phyloP scores from a whole-genome alignment of 1,140 invertebrate species.

The Manduca sexta region DNA sequence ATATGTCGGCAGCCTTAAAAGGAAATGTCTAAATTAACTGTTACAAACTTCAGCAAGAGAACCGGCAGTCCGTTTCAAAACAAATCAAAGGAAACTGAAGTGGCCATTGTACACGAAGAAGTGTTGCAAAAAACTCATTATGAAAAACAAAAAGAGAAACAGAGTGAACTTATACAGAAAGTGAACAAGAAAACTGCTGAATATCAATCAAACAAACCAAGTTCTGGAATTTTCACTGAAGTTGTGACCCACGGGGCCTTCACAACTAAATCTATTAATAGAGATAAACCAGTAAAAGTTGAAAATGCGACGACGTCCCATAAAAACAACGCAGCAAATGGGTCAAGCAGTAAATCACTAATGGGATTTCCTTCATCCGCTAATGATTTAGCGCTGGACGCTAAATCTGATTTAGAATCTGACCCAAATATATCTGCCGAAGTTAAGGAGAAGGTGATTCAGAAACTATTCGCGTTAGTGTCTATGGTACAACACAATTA shows the following conservation, averaged over 20 bases:
- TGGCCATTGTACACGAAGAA: not conserved
- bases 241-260: constrained; percentile 61
- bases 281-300: constrained; percentile 31
- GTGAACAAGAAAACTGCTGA: constrained; percentile 59
- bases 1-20: constrained; percentile 22
- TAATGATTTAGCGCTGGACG: constrained; percentile 60
- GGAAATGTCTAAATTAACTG: constrained; percentile 55
- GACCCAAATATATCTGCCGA: constrained; percentile 58
- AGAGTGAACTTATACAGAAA: constrained; percentile 53
- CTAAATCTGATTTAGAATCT: constrained; percentile 63
- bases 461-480: constrained; percentile 57
- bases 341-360: constrained; percentile 33
- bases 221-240: constrained; percentile 60
- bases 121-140: constrained; percentile 3
- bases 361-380: constrained; percentile 64
- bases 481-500: constrained; percentile 65
- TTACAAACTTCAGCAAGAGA: constrained; percentile 56
- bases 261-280: constrained; percentile 38
- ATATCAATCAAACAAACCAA: constrained; percentile 57
- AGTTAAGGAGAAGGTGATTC: constrained; percentile 63
- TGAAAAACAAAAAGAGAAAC: constrained; percentile 39
- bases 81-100: constrained; percentile 25
- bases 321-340: constrained; percentile 36
- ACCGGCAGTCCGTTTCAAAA: constrained; percentile 54
- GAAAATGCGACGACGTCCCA: constrained; percentile 18